Conservation (phyloP, 2,797 vertebrate genomes). For the Tapirus indicus region DNA sequence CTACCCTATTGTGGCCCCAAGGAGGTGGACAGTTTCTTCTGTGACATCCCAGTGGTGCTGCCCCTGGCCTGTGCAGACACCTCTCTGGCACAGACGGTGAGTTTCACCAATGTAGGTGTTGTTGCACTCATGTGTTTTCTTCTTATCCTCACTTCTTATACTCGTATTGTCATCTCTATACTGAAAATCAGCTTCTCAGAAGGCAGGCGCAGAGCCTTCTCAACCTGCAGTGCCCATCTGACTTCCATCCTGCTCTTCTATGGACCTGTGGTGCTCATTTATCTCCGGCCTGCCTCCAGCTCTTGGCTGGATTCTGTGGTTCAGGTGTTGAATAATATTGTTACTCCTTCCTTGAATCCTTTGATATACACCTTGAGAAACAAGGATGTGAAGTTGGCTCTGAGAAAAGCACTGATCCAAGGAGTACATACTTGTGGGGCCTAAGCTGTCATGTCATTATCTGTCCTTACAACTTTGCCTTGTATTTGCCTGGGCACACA, state of each 20-base stretch:
- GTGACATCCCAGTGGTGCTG: conserved; percentile 1
- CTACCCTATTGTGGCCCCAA: neutral
- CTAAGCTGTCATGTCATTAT: neutral
- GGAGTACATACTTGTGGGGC: neutral
- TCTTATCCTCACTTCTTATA: conserved; percentile 27
- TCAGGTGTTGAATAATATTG: neutral
- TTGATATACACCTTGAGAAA: conserved; percentile 53
- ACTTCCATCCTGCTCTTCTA: conserved; percentile 58
- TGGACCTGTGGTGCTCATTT: conserved; percentile 25
- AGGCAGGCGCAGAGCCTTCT: conserved; percentile 63
- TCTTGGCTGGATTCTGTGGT: neutral
- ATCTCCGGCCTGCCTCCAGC: conserved; percentile 3
- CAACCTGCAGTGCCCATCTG: conserved; percentile 65
- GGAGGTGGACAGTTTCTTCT: conserved; percentile 16
- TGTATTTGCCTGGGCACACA: neutral
- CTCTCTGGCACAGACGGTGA: neutral
- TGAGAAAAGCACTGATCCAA: neutral
- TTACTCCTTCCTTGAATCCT: conserved; percentile 35
- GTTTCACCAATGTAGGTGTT: neutral
- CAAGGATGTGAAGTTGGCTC: conserved; percentile 15
- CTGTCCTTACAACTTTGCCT: neutral
- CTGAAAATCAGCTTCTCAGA: conserved; percentile 45
- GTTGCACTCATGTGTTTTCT: neutral
- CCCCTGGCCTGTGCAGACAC: conserved; percentile 28
- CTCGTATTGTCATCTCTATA: neutral